Conservation (phyloP, 1,140 invertebrate species). For the Drosophila insularis region DNA sequence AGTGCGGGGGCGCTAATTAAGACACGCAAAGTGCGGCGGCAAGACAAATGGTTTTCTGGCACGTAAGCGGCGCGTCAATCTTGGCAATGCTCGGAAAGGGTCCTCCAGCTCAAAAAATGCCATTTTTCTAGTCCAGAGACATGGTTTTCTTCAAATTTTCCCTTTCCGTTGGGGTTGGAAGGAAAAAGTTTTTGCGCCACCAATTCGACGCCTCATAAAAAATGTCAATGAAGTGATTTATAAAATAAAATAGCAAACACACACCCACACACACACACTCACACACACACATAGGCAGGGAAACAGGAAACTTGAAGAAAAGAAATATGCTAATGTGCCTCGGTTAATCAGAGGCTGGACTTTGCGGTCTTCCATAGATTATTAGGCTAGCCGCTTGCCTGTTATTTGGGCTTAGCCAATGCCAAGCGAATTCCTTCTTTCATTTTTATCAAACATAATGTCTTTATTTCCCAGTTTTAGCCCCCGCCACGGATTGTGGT, state of each 20-base stretch:
- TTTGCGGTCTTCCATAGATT: constrained; percentile 32
- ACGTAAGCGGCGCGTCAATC: constrained; percentile 73
- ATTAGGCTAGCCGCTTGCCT: constrained; percentile 56
- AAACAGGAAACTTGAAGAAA: constrained; percentile 7
- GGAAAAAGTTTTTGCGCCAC: constrained; percentile 49
- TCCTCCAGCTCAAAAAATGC: constrained; percentile 11
- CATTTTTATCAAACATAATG: constrained; percentile 48
- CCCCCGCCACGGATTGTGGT: constrained; percentile 9
- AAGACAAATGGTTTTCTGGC: constrained; percentile 72
- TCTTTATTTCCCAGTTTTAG: constrained; percentile 43
- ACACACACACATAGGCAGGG: not conserved
- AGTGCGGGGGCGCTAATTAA: constrained; percentile 67
- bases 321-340: constrained; percentile 63
- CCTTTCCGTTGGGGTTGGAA: constrained; percentile 19
- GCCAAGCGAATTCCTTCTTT: constrained; percentile 39
- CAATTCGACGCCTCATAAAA: constrained; percentile 67
- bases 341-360: constrained; percentile 57
- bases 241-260: constrained; percentile 26
- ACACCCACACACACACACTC: not conserved
- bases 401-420: constrained; percentile 51
- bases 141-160: constrained; percentile 19
- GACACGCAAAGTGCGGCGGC: constrained; percentile 72
- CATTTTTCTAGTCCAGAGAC: constrained; percentile 50
- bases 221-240: constrained; percentile 79
- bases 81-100: constrained; percentile 20